A percentile compares a stretch with the other conserved stretches of the same genome.
These are phyloP conservation scores for Antheraea mylitta DNA, from an alignment of 1,140 invertebrate species.

Conservation along the genomic window DNA sequence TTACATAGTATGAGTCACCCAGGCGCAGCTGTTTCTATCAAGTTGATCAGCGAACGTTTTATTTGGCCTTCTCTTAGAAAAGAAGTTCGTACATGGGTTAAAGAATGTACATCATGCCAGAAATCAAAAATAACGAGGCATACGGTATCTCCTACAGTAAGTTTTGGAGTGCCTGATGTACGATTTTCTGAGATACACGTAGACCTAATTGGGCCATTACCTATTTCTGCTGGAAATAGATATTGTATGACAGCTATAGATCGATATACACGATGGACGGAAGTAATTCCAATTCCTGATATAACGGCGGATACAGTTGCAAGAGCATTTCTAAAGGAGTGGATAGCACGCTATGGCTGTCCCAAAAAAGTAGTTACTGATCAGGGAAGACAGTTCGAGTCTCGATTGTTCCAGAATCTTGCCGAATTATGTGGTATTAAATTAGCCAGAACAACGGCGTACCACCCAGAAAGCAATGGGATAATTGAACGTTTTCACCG, in stretches of 20 bases:
- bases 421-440: too few relatives aligned
- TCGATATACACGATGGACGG: conserved; percentile 5
- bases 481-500: too few relatives aligned
- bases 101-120: conserved; percentile 2
- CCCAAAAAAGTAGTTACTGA: background rate
- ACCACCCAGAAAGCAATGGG: too few relatives aligned
- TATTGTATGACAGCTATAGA: conserved; percentile 6
- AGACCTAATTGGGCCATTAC: conserved; percentile 6
- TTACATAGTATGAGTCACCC: conserved; percentile 7
- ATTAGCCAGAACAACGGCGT: too few relatives aligned
- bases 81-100: conserved; percentile 4
- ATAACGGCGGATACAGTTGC: conserved; percentile 4
- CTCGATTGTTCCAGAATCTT: too few relatives aligned
- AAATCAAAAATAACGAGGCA: background rate
- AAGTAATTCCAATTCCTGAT: background rate
- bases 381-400: too few relatives aligned
- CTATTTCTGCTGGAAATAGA: background rate
- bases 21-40: background rate
- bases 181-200: background rate
- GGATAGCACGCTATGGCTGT: background rate
- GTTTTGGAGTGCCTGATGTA: background rate
- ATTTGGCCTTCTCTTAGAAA: conserved; percentile 7
- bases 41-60: background rate
- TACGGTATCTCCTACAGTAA: background rate
- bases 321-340: background rate